Evolutionary conservation across 2,797 vertebrate species (phyloP).

Genomic region (Dryobates pubescens): DNA sequence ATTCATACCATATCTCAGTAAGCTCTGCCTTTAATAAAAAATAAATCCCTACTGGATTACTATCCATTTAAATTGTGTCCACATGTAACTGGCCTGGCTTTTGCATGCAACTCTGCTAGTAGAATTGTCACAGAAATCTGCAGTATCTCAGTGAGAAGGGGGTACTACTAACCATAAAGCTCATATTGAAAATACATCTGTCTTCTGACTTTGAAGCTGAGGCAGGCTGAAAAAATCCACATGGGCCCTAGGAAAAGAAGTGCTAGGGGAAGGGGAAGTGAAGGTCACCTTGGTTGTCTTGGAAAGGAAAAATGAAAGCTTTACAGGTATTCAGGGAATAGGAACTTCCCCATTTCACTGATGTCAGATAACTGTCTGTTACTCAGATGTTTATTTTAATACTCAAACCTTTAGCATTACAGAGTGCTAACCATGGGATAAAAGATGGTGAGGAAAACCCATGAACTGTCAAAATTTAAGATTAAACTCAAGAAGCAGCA

Average conservation of each 20-base stretch:
- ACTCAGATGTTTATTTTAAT: not conserved
- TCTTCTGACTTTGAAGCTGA: not conserved
- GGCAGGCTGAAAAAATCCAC: conserved; percentile 26
- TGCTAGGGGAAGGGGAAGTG: not conserved
- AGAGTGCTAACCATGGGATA: not conserved
- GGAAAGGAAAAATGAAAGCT: conserved; percentile 30
- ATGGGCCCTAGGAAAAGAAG: not conserved
- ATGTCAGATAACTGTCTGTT: not conserved
- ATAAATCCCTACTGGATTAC: not conserved
- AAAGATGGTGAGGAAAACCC: not conserved
- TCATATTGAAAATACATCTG: conserved; percentile 38
- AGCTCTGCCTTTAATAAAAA: not conserved
- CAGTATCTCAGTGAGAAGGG: not conserved
- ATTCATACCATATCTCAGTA: not conserved
- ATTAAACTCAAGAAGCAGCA: conserved; percentile 29
- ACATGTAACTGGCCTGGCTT: not conserved
- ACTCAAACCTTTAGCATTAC: not conserved
- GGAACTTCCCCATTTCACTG: not conserved
- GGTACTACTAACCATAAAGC: conserved; percentile 5
- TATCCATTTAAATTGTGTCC: conserved; percentile 25
- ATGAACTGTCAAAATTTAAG: conserved; percentile 16
- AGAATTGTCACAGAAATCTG: conserved; percentile 27
- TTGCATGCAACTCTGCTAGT: not conserved
- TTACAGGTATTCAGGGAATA: conserved; percentile 24
- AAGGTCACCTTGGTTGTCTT: conserved; percentile 23